A percentile compares a stretch with the other conserved stretches of the same genome.
Conservation (phyloP, 2,888 invertebrate species). For the Xestia c-nigrum region DNA sequence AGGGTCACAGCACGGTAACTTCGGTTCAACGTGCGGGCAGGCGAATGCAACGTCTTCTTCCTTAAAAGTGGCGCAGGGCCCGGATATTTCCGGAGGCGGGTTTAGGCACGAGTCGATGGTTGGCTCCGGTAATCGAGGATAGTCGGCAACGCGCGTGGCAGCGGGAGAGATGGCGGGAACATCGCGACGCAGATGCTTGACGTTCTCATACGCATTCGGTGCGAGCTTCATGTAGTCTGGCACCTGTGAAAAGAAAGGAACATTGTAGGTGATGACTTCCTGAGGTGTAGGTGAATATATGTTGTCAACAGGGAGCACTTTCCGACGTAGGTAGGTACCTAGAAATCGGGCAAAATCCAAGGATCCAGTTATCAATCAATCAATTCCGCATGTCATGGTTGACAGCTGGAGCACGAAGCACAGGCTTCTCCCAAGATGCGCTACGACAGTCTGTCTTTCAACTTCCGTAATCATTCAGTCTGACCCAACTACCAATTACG, state of each 20-base stretch:
- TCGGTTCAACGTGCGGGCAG: slow-evolving; percentile 80
- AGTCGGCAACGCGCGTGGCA: slow-evolving; percentile 75
- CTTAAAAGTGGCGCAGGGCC: slow-evolving; percentile 75
- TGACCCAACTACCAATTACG: neutral
- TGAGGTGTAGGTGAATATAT: neutral
- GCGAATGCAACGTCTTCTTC: slow-evolving; percentile 85
- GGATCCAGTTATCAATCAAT: neutral
- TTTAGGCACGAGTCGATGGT: slow-evolving; percentile 73
- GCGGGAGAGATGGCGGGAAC: slow-evolving; percentile 83
- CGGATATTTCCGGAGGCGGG: slow-evolving; percentile 70
- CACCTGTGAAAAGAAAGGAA: slow-evolving; percentile 68
- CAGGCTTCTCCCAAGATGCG: neutral
- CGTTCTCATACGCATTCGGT: slow-evolving; percentile 81
- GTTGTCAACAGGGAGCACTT: neutral
- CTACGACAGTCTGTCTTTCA: neutral
- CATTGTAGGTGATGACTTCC: neutral
- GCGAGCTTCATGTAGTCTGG: slow-evolving; percentile 85
- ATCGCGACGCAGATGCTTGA: slow-evolving; percentile 81
- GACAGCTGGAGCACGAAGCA: neutral
- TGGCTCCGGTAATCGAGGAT: slow-evolving; percentile 73
- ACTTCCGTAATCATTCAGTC: neutral
- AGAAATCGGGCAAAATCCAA: neutral
- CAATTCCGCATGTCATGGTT: neutral
- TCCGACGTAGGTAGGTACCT: too few species aligned
- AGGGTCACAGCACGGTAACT: slow-evolving; percentile 80